Evolutionary conservation across 35 echinoderm and acorn worm genomes (phyloP).

Genomic region (Eucidaris tribuloides): DNA sequence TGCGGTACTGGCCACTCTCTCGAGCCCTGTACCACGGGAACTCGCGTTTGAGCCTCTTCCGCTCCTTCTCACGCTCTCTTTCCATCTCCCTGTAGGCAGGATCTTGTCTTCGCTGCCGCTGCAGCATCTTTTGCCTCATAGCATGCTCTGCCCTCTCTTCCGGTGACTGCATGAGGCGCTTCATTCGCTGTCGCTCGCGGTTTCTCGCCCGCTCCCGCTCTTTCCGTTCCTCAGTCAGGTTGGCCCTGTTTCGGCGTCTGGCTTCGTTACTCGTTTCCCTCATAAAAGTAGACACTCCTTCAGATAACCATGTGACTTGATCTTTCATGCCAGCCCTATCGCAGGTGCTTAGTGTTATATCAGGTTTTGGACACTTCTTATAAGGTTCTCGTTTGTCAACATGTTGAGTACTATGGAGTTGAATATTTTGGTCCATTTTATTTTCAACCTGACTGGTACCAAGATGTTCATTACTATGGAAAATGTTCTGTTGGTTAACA

Average conservation of each 20-base stretch:
- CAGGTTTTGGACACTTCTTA: background rate
- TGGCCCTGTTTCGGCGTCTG: background rate
- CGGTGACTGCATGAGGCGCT: background rate
- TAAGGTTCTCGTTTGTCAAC: background rate
- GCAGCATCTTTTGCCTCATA: background rate
- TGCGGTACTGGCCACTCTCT: background rate
- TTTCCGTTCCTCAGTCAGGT: constrained; percentile 6
- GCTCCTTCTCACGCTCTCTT: background rate
- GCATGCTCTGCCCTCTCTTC: constrained; percentile 3
- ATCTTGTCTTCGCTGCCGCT: background rate
- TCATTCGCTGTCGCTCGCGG: constrained; percentile 10
- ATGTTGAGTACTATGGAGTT: background rate
- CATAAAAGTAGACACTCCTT: background rate
- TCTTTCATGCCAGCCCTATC: background rate
- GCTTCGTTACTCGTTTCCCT: background rate
- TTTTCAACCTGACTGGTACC: no score
- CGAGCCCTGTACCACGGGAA: background rate
- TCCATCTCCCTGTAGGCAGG: background rate
- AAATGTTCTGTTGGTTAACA: no score
- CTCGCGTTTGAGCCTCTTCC: background rate
- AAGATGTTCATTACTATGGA: no score
- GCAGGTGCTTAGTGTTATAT: background rate
- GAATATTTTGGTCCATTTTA: no score
- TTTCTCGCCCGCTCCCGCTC: background rate
- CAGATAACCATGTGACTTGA: background rate